Base-by-base conservation (phyloP, 1,140 invertebrate genomes). In the Drosophila athabasca region DNA sequence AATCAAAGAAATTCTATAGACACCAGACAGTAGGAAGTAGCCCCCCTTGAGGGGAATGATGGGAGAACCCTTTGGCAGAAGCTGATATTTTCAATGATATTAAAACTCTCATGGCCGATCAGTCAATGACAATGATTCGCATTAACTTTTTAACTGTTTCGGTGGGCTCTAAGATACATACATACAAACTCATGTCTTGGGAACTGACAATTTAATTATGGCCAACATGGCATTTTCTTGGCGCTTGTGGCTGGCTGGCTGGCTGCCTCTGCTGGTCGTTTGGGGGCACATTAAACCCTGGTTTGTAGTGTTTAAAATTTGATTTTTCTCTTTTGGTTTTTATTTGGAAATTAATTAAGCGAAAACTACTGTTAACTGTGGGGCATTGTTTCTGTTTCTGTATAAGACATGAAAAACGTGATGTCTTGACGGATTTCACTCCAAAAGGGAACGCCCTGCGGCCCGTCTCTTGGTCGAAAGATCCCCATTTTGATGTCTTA, bases 301-400 rank as follows among this genome's bases (percentile, higher is more conserved):
- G 79, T 84, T 85, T 80, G 67, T 66, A 49, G 68, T 77, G 73
- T 66, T 77, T 81, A 52, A 81, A 60, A 58, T 73, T 11, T 73
- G 11, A 11, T 4, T 50, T 62, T 73, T 73, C n/a, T 64, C 60
- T 75, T 48, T 61, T 46, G 11, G 15, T 43, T 80, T 66, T 69
- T 76, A 62, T 68, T 81, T 72, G 62, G 64, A 69, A 87, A 88
- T 82, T 82, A 87, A 85, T 87, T 85, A 87, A 75, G 66, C 65
- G 69, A 67, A 81, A 88, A 82, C 75, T 76, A 82, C 82, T 88
- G 82, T 88, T 87, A 88, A 79, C 78, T 81, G 66, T 13, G 52
- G 50, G 43, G 51, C 60, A 68, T 71, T 71, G 62, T 74, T 22
- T 66, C 44, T 44, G 51, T 44, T 52, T 13, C 8, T 26, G 29